phyloP scores from a whole-genome alignment of 2,888 invertebrate species.

The Encarsia formosa region DNA sequence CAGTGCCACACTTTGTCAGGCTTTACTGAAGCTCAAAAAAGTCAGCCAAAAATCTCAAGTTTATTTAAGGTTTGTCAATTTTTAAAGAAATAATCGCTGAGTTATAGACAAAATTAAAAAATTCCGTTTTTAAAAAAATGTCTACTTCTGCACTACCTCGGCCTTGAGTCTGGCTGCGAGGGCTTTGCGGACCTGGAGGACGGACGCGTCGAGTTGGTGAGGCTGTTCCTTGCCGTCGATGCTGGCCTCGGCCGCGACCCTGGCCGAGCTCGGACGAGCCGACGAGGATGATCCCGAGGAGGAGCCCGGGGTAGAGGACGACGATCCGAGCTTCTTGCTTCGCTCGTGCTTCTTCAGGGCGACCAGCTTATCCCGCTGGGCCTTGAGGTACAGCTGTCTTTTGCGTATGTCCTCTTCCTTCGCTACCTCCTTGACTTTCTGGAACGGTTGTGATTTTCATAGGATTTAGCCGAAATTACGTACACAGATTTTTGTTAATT shows the following conservation, averaged over 20 bases:
- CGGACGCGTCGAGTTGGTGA: slow-evolving; percentile 50
- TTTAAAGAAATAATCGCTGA: not conserved
- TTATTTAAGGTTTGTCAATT: not conserved
- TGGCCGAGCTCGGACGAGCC: slow-evolving; percentile 48
- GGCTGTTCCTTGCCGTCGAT: slow-evolving; percentile 43
- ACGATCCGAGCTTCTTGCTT: slow-evolving; percentile 69
- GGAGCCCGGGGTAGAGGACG: too few relatives aligned
- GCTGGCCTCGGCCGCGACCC: slow-evolving; percentile 43
- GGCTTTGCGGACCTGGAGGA: slow-evolving; percentile 76
- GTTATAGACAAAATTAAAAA: too few relatives aligned
- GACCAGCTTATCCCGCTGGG: slow-evolving; percentile 86
- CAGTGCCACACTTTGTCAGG: too few relatives aligned
- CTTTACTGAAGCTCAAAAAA: too few relatives aligned
- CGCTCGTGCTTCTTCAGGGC: slow-evolving; percentile 85
- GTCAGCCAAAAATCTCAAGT: slow-evolving; percentile 21
- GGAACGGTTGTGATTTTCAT: too few relatives aligned
- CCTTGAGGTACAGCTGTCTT: slow-evolving; percentile 79
- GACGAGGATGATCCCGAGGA: slow-evolving; percentile 29
- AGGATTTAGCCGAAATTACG: not conserved
- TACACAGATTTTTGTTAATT: not conserved
- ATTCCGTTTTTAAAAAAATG: too few relatives aligned
- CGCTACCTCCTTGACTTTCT: slow-evolving; percentile 27
- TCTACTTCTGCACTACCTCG: slow-evolving; percentile 71
- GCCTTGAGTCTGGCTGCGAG: slow-evolving; percentile 79
- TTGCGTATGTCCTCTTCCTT: slow-evolving; percentile 64